Evolutionary conservation across 2,888 invertebrate species (phyloP).

Genomic region (Linhomoeus sp.): DNA sequence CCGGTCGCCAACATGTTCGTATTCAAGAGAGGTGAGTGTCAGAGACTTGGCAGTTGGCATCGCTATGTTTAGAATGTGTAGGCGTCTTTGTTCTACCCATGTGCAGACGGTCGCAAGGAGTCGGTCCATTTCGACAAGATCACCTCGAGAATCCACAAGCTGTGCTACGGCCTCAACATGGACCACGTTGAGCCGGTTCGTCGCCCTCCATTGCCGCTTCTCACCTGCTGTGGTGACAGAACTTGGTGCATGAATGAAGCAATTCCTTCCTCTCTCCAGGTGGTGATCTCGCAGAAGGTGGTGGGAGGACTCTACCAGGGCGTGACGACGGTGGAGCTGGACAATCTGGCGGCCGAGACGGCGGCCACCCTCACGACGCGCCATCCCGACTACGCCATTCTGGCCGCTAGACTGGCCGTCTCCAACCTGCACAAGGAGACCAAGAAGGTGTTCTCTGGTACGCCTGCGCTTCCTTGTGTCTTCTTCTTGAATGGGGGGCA

Average conservation of each 20-base stretch:
- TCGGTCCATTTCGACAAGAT: constrained; percentile 92
- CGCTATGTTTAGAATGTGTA: no score
- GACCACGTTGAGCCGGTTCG: constrained; percentile 89
- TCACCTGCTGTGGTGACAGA: neutral
- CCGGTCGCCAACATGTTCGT: no score
- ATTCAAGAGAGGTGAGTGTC: no score
- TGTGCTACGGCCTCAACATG: constrained; percentile 84
- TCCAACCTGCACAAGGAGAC: constrained; percentile 97
- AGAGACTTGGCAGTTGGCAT: no score
- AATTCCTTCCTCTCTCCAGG: constrained; percentile 15
- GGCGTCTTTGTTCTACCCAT: no score
- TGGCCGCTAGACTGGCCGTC: constrained; percentile 60
- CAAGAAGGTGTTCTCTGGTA: constrained; percentile 54
- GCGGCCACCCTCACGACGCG: constrained; percentile 94
- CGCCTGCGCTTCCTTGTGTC: neutral
- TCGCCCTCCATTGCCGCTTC: constrained; percentile 30
- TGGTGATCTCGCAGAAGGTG: constrained; percentile 45
- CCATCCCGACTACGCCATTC: constrained; percentile 75
- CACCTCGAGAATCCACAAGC: constrained; percentile 75
- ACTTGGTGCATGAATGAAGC: neutral
- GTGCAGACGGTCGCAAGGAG: constrained; percentile 63
- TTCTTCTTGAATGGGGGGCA: neutral
- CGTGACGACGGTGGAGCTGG: constrained; percentile 85
- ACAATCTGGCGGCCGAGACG: constrained; percentile 91
- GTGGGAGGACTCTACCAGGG: constrained; percentile 85